A percentile compares a stretch with the other conserved stretches of the same genome.
Conservation (phyloP, 2,888 invertebrate species). For the Nomada hirtipes region DNA sequence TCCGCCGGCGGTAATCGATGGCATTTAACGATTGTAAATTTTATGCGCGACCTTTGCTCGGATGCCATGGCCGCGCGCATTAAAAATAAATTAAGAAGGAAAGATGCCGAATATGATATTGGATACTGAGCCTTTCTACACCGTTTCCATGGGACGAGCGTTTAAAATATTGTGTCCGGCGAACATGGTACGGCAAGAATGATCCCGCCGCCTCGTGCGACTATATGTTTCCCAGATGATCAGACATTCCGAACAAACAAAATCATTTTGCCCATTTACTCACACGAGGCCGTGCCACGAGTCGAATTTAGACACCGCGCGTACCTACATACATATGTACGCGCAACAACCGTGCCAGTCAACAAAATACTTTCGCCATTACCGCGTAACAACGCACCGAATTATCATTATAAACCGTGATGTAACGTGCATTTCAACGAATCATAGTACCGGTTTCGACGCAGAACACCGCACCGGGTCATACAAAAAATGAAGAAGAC, state of each 20-base stretch:
- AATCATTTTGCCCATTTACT: constrained; percentile 4
- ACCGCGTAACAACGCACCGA: constrained; percentile 3
- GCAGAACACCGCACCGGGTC: not conserved
- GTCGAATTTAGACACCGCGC: not conserved
- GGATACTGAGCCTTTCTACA: constrained; percentile 47
- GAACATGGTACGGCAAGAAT: not conserved
- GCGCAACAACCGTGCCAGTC: not conserved
- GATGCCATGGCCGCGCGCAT: constrained; percentile 42
- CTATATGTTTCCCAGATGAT: not conserved
- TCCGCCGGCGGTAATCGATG: constrained; percentile 27
- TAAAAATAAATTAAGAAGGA: constrained; percentile 58
- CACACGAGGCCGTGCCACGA: not conserved
- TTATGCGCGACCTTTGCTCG: constrained; percentile 56
- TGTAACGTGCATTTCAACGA: constrained; percentile 14
- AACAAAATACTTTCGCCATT: constrained; percentile 16
- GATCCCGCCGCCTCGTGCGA: not conserved
- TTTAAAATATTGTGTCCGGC: not conserved
- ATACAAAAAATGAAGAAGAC: not conserved
- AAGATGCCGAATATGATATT: constrained; percentile 41
- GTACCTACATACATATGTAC: too few relatives aligned
- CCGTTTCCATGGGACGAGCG: constrained; percentile 19
- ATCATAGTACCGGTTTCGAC: not conserved
- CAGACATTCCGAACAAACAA: not conserved
- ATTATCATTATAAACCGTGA: constrained; percentile 19
- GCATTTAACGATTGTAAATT: constrained; percentile 56